A percentile compares a stretch with the other conserved stretches of the same genome.
Evolutionary conservation across 37 sponge, comb jelly and placozoan species (phyloP).

Genomic region (Ianthella basta): DNA sequence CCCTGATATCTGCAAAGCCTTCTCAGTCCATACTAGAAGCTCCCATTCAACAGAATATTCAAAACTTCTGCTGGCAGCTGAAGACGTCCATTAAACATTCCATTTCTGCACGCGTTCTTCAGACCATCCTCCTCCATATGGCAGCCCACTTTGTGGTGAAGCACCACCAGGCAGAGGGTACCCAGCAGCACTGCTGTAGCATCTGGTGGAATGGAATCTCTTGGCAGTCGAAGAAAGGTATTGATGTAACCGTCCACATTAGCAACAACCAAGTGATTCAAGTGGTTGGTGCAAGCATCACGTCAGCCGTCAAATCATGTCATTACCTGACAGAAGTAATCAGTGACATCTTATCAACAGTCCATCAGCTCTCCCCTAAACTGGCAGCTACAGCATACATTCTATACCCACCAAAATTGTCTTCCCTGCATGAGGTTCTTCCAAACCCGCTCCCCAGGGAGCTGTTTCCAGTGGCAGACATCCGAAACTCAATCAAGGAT

Average conservation of each 20-base stretch:
- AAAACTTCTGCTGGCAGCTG: background rate
- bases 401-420: background rate
- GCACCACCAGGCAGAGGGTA: background rate
- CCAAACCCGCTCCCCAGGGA: background rate
- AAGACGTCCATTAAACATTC: background rate
- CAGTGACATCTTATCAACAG: background rate
- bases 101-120: background rate
- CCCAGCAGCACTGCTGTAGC: background rate
- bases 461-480: background rate
- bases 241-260: background rate
- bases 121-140: background rate
- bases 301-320: background rate
- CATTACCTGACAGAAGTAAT: background rate
- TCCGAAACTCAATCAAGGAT: no score
- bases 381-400: background rate
- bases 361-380: background rate
- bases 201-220: background rate
- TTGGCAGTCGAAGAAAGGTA: background rate
- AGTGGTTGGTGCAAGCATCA: background rate
- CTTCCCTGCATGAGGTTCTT: background rate
- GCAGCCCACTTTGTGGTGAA: background rate
- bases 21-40: no score
- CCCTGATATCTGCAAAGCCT: background rate
- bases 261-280: background rate
- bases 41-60: no score